Percentiles rank a stretch among this genome's conserved stretches.
Evolutionary conservation across 2,888 invertebrate species (phyloP).

Genomic region (Serripes groenlandicus): DNA sequence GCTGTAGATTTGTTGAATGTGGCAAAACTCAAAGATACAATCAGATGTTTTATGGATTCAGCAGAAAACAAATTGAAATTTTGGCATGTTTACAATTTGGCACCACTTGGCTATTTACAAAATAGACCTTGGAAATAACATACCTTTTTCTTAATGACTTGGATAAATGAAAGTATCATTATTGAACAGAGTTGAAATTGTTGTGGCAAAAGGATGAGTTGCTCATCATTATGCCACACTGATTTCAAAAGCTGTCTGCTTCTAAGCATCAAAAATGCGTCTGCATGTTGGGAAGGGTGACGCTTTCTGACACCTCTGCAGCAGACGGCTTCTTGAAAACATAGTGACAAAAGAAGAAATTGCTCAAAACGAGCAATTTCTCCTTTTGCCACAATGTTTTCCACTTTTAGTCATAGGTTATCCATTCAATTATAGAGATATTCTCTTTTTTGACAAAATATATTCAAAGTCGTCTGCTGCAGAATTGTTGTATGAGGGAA

Average conservation of each 20-base stretch:
- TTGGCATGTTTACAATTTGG: background rate
- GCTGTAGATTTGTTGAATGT: background rate
- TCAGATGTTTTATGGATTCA: background rate
- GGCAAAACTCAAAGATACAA: background rate
- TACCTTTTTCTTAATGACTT: too few species aligned
- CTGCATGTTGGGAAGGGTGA: background rate
- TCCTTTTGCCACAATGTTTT: too few species aligned
- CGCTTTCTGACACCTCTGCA: too few species aligned
- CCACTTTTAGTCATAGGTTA: too few species aligned
- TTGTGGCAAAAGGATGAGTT: background rate
- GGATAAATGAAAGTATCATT: background rate
- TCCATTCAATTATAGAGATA: too few species aligned
- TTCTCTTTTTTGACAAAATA: too few species aligned
- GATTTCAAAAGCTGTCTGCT: background rate
- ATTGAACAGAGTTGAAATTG: background rate
- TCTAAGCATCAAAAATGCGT: background rate
- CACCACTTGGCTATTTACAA: background rate
- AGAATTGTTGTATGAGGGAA: too few species aligned
- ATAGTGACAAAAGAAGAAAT: too few species aligned
- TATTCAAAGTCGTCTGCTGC: too few species aligned
- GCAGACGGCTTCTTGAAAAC: too few species aligned
- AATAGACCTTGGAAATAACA: too few species aligned
- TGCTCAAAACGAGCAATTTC: too few species aligned
- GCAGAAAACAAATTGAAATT: constrained; percentile 8
- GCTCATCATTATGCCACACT: background rate